Evolutionary conservation across 2,888 invertebrate genomes (phyloP).

Genomic region (Dasypogon diadema): DNA sequence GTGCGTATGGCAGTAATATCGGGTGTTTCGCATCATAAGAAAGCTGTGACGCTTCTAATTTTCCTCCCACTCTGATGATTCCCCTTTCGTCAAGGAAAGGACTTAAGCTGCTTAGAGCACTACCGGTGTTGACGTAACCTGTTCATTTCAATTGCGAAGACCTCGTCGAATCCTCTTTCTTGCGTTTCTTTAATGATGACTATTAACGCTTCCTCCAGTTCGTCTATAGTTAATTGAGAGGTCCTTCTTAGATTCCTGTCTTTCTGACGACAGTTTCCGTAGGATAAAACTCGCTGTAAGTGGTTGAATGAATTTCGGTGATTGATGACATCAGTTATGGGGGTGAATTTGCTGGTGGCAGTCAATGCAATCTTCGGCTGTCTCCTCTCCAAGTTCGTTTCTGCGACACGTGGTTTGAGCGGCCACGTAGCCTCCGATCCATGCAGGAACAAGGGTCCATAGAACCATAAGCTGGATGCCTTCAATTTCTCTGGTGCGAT

Average conservation of each 20-base stretch:
- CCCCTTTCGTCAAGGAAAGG: slow-evolving; percentile 56
- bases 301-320: not conserved
- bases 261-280: not conserved
- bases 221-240: not conserved
- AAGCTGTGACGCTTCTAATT: slow-evolving; percentile 55
- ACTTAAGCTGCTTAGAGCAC: not conserved
- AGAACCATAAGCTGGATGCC: not conserved
- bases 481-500: not conserved
- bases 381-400: not conserved
- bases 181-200: not conserved
- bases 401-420: not conserved
- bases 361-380: not conserved
- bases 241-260: not conserved
- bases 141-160: not conserved
- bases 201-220: not conserved
- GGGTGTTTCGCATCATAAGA: slow-evolving; percentile 57
- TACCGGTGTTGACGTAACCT: not conserved
- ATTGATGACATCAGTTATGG: too few species aligned
- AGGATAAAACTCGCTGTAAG: not conserved
- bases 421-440: not conserved
- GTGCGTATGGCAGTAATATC: slow-evolving; percentile 58
- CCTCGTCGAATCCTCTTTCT: not conserved
- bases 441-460: not conserved
- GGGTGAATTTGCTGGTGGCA: not conserved
- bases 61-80: slow-evolving; percentile 59